Conservation (phyloP, 2,113 vertebrate species). For the Lepidothrix coronata region DNA sequence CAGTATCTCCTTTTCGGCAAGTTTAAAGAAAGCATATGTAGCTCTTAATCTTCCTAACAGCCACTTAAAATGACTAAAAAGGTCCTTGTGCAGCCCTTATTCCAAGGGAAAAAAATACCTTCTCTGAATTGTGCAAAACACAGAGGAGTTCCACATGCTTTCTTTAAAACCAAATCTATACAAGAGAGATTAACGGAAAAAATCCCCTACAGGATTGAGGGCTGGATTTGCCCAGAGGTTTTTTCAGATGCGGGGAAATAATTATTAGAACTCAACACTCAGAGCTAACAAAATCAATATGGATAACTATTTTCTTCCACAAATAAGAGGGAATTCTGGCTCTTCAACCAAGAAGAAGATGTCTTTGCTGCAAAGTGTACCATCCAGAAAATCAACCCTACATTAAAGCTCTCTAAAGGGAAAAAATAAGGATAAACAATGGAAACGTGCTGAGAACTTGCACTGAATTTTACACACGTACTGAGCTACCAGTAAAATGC, state of each 20-base stretch:
- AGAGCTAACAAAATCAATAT: conserved; percentile 60
- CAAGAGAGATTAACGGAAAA: conserved; percentile 4
- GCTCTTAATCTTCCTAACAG: conserved; percentile 40
- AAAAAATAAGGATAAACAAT: neutral
- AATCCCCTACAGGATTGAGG: conserved; percentile 5
- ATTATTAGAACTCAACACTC: conserved; percentile 31
- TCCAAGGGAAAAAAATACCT: conserved; percentile 27
- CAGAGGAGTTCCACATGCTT: neutral
- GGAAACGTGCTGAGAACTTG: neutral
- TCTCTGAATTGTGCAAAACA: conserved; percentile 1
- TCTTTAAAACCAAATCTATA: conserved; percentile 33
- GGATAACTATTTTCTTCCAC: neutral
- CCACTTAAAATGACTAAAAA: conserved; percentile 16
- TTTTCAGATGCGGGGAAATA: conserved; percentile 36
- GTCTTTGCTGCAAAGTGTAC: neutral
- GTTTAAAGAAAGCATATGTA: conserved; percentile 23
- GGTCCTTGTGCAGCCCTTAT: neutral
- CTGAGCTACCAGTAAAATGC: neutral
- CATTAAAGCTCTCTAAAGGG: neutral
- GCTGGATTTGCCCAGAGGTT: conserved; percentile 55
- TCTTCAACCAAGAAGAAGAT: neutral
- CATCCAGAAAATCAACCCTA: neutral
- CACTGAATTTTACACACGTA: neutral
- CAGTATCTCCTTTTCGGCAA: neutral
- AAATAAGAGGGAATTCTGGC: neutral